Percentiles rank a stretch among this genome's conserved stretches.
Conservation (phyloP, 2,113 vertebrate genomes). For the Aramus guarauna region DNA sequence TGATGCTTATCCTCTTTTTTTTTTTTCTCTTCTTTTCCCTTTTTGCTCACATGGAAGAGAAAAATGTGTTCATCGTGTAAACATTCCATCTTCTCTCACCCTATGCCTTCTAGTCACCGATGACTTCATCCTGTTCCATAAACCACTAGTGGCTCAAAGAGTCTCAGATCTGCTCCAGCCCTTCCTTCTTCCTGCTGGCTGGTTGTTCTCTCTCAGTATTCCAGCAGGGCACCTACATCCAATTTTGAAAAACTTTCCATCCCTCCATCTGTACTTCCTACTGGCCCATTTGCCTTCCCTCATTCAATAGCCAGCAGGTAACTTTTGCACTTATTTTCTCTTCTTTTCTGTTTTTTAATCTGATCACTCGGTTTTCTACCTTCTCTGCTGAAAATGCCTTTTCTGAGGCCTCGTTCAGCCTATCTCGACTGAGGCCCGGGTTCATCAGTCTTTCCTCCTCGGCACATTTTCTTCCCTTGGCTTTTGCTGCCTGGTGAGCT, state of each 20-base stretch:
- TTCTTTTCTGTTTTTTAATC: background rate
- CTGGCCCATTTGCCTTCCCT: background rate
- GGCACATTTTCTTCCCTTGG: background rate
- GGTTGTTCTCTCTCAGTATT: background rate
- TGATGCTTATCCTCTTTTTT: background rate
- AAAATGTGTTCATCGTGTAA: background rate
- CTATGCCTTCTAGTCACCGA: background rate
- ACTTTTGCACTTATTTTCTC: background rate
- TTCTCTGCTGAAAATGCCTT: background rate
- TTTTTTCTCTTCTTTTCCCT: background rate
- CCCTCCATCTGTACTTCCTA: background rate
- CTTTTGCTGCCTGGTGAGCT: background rate
- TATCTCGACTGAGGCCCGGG: background rate
- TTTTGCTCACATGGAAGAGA: background rate
- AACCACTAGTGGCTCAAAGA: background rate
- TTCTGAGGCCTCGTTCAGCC: background rate
- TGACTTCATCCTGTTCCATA: background rate
- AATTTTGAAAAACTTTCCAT: background rate
- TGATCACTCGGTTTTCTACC: background rate
- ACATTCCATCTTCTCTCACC: background rate
- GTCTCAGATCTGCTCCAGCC: background rate
- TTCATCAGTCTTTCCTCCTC: background rate
- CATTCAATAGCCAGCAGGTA: background rate
- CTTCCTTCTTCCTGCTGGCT: background rate
- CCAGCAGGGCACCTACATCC: background rate